phyloP scores from a whole-genome alignment of 2,888 invertebrate genomes.

The Dynastes tityus region DNA sequence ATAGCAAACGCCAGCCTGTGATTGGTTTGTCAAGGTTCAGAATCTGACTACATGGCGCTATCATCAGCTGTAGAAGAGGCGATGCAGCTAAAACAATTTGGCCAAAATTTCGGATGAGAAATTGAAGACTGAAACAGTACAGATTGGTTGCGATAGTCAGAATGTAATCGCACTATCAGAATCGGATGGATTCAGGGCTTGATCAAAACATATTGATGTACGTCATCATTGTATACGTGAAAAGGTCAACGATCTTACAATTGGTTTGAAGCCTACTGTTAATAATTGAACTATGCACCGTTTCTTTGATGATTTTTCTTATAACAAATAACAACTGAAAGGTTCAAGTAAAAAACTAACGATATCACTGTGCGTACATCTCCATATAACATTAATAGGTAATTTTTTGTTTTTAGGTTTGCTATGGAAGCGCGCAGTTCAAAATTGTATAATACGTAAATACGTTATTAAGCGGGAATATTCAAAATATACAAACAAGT shows the following conservation, averaged over 20 bases:
- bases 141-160: not conserved
- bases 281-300: too few species aligned
- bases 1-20: constrained; percentile 33
- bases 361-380: too few species aligned
- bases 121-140: not conserved
- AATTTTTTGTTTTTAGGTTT: too few species aligned
- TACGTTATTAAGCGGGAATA: too few species aligned
- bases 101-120: not conserved
- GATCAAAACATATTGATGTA: not conserved
- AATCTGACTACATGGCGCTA: constrained; percentile 38
- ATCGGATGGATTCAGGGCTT: not conserved
- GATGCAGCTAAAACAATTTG: not conserved
- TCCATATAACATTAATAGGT: too few species aligned
- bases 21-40: constrained; percentile 43
- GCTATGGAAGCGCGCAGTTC: too few species aligned
- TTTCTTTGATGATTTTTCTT: too few species aligned
- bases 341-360: too few species aligned
- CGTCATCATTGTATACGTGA: not conserved
- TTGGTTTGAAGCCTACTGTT: not conserved
- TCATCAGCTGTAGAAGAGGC: not conserved
- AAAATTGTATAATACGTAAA: too few species aligned
- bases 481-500: too few species aligned
- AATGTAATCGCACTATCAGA: not conserved
- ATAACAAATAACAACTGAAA: too few species aligned
- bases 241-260: not conserved